A percentile compares a stretch with the other conserved stretches of the same genome.
Evolutionary conservation across 2,888 invertebrate genomes (phyloP).

Genomic region (Perizoma flavofasciatum): DNA sequence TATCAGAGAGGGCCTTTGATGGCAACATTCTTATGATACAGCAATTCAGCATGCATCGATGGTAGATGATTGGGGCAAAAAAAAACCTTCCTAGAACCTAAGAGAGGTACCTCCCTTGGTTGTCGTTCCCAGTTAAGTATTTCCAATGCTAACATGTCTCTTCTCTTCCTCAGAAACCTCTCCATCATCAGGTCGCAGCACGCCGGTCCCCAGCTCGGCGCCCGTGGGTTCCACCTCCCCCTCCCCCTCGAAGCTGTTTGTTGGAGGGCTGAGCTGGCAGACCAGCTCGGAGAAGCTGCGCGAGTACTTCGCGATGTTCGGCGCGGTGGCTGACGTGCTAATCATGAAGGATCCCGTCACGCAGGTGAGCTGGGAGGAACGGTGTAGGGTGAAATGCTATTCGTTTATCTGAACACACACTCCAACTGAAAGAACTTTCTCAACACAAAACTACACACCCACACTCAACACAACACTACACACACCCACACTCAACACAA

Average conservation of each 20-base stretch:
- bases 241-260: constrained; percentile 94
- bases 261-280: constrained; percentile 96
- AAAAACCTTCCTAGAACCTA: too few relatives aligned
- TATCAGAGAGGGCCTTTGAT: too few relatives aligned
- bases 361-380: constrained; percentile 85
- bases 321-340: constrained; percentile 94
- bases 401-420: too few relatives aligned
- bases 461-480: too few relatives aligned
- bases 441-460: too few relatives aligned
- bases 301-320: constrained; percentile 96
- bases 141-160: neutral
- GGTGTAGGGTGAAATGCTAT: constrained; percentile 15
- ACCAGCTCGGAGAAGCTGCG: constrained; percentile 96
- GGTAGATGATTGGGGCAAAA: too few relatives aligned
- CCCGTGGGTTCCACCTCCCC: constrained; percentile 65
- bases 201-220: constrained; percentile 79
- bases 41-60: too few relatives aligned
- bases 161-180: constrained; percentile 65
- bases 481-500: too few relatives aligned
- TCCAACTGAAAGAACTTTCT: too few relatives aligned
- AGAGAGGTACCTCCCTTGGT: too few relatives aligned
- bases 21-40: too few relatives aligned
- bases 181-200: constrained; percentile 89
- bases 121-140: too few relatives aligned
- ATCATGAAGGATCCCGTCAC: constrained; percentile 98